A percentile compares a stretch with the other conserved stretches of the same genome.
Evolutionary conservation across 1,140 invertebrate genomes (phyloP).

Genomic region (Aphelinus certus): DNA sequence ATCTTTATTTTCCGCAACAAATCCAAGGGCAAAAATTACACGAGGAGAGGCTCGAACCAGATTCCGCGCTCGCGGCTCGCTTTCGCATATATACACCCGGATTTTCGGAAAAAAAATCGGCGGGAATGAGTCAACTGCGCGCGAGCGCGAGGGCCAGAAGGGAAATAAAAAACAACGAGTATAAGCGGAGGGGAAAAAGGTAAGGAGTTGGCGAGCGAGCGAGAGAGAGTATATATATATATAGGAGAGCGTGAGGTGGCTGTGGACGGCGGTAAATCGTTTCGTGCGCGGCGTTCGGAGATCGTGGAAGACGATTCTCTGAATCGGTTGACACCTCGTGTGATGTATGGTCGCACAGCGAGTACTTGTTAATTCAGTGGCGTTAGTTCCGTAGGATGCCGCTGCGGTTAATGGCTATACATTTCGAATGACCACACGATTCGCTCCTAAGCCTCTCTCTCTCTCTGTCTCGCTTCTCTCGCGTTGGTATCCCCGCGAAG

Average conservation of each 20-base stretch:
- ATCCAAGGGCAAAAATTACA: no score
- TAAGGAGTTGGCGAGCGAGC: not conserved
- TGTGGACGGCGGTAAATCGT: conserved; percentile 38
- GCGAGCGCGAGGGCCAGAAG: no score
- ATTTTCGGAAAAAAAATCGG: no score
- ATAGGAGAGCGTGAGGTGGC: conserved; percentile 20
- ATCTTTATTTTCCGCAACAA: no score
- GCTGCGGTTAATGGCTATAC: conserved; percentile 58
- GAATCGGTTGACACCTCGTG: conserved; percentile 59
- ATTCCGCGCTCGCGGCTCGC: no score
- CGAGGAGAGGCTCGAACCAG: no score
- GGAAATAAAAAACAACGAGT: conserved; percentile 4
- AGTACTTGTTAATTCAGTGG: conserved; percentile 62
- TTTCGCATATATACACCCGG: not conserved
- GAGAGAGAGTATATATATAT: not conserved
- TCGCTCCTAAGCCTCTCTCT: no score
- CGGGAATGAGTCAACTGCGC: no score
- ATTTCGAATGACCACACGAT: conserved; percentile 53
- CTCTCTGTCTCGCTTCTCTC: no score
- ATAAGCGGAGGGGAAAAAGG: not conserved
- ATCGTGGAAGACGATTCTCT: conserved; percentile 59
- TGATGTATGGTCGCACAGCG: conserved; percentile 60
- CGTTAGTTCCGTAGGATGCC: conserved; percentile 55
- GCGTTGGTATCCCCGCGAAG: no score
- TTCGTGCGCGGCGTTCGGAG: conserved; percentile 54